Conservation (phyloP, 2,888 invertebrate genomes). For the Cerastis rubricosa region DNA sequence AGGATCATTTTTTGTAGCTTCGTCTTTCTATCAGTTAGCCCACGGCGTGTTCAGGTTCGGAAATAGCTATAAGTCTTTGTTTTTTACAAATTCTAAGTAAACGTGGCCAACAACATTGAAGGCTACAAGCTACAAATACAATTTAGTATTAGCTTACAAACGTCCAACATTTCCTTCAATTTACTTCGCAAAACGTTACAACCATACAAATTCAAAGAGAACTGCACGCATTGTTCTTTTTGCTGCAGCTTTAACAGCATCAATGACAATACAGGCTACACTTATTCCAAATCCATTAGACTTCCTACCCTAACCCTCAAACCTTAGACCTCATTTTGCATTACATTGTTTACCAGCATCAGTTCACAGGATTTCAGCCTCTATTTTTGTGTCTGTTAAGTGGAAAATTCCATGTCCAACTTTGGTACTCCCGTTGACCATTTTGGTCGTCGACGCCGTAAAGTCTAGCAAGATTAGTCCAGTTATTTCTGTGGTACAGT, state of each 20-base stretch:
- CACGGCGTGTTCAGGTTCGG: background rate
- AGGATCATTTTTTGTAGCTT: background rate
- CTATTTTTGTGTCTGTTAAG: constrained; percentile 52
- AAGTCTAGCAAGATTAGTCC: constrained; percentile 76
- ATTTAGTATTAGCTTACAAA: constrained; percentile 60
- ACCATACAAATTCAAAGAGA: constrained; percentile 59
- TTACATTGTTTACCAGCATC: background rate
- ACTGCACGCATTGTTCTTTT: constrained; percentile 64
- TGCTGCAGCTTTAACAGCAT: constrained; percentile 65
- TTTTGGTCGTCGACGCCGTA: constrained; percentile 76
- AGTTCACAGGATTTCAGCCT: constrained; percentile 45
- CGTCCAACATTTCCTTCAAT: constrained; percentile 61
- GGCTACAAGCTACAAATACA: constrained; percentile 35
- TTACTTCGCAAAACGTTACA: constrained; percentile 61
- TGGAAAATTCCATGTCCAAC: constrained; percentile 51
- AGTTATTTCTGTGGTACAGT: constrained; percentile 77
- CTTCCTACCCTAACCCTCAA: constrained; percentile 40
- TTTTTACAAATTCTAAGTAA: constrained; percentile 26
- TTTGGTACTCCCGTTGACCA: constrained; percentile 69
- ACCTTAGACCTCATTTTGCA: constrained; percentile 47
- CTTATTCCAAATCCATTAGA: constrained; percentile 37
- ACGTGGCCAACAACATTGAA: constrained; percentile 29
- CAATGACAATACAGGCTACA: constrained; percentile 64
- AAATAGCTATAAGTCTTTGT: constrained; percentile 19
- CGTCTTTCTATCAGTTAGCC: background rate